Conservation (phyloP, 2,888 invertebrate genomes). For the Icerya purchasi region DNA sequence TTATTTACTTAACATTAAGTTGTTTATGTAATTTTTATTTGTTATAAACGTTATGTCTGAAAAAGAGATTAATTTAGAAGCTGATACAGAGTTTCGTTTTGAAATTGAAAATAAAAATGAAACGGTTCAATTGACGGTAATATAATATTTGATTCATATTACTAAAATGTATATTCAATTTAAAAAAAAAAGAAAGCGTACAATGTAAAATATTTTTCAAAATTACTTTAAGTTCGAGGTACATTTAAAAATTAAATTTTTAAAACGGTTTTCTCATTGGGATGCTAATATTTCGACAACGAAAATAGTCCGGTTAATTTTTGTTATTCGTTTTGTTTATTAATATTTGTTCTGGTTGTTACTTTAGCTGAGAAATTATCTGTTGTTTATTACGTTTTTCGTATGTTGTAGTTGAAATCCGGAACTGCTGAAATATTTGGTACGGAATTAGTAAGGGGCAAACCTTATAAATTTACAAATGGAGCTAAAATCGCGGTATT, state of each 20-base stretch:
- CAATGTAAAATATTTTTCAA: too few species aligned
- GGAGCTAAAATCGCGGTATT: conserved; percentile 90
- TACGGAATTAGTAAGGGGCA: conserved; percentile 80
- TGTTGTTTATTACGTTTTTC: conserved; percentile 1
- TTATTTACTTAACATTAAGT: too few species aligned
- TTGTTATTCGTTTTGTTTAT: background rate
- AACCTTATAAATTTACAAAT: conserved; percentile 66
- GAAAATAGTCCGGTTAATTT: too few species aligned
- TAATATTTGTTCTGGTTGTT: conserved; percentile 10
- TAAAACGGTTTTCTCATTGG: too few species aligned
- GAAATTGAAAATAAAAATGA: conserved; percentile 45
- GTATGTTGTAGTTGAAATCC: conserved; percentile 43
- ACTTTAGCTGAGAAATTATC: background rate
- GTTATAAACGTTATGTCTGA: too few species aligned
- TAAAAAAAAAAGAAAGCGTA: too few species aligned
- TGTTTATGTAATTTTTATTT: too few species aligned
- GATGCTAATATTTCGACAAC: too few species aligned
- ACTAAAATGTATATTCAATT: background rate
- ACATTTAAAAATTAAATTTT: too few species aligned
- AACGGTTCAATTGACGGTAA: conserved; percentile 55
- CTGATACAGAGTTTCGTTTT: background rate
- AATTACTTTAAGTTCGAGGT: too few species aligned
- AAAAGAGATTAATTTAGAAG: background rate
- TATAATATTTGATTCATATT: background rate
- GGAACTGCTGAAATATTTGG: conserved; percentile 94